Conservation (phyloP, 1,140 invertebrate genomes). For the Achroia grisella region DNA sequence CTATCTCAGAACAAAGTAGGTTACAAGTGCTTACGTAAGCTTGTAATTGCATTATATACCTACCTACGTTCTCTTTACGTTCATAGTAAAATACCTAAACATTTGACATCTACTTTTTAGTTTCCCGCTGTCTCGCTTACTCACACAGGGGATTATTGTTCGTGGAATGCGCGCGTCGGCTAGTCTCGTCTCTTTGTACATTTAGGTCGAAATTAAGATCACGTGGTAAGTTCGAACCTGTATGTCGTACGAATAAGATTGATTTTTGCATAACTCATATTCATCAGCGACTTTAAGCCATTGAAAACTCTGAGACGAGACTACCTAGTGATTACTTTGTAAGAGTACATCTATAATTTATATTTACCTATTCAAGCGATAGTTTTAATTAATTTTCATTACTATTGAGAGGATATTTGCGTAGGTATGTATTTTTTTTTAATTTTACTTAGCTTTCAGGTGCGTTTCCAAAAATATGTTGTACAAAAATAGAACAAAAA, state of each 20-base stretch:
- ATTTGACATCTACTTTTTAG: conserved; percentile 71
- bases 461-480: conserved; percentile 31
- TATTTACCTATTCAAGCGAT: conserved; percentile 22
- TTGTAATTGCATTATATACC: conserved; percentile 69
- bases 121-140: conserved; percentile 55
- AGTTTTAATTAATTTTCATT: conserved; percentile 1
- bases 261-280: conserved; percentile 20
- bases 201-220: conserved; percentile 18
- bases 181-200: conserved; percentile 47
- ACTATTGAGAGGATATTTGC: no score
- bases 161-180: conserved; percentile 68
- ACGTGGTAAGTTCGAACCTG: conserved; percentile 7
- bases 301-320: conserved; percentile 36
- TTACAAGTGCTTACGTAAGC: conserved; percentile 65
- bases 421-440: conserved; percentile 1
- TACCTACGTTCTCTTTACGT: conserved; percentile 67
- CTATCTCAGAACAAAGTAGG: conserved; percentile 53
- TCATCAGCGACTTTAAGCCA: conserved; percentile 12
- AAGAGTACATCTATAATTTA: conserved; percentile 67
- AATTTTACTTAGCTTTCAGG: not conserved
- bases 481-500: conserved; percentile 48
- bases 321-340: conserved; percentile 62
- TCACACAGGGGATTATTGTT: conserved; percentile 61
- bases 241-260: conserved; percentile 23
- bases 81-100: conserved; percentile 72